Evolutionary conservation across 2,888 invertebrate genomes (phyloP), one percentile per base, ranked within the genome.

Genomic region (Phengaris alcon): DNA sequence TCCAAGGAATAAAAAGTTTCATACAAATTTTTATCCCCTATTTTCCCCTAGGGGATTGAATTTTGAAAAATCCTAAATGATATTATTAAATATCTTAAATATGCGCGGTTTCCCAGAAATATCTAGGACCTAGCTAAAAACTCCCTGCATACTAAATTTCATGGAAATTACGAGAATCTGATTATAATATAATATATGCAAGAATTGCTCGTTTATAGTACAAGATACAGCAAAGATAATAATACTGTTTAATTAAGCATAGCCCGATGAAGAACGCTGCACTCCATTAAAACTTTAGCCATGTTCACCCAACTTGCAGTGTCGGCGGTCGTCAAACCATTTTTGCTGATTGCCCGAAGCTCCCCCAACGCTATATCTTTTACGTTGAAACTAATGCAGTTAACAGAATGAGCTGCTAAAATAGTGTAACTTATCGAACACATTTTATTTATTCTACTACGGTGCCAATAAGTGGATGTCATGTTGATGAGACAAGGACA

Each of bases 221-320:
- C 9, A 13, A 35, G 35, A 64, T 70, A 70, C 10, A 15, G 10
- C 69, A 46, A 51, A 51, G 48, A 70, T 59, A 15, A 70, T 59
- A 15, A 59, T 22, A 70, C 8, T 8, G 52, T 54, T 52, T 54
- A 72, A 54, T 72, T 22, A 52, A 54, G 35, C 52, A 22, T 69
- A 46, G 75, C 55, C 52, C 12, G 35, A 64, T 64, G n/a, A 68
- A 55, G 57, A 55, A 82, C 82, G 78, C 82, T 78, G 83, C 83
- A 85, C 83, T 85, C 87, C 88, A 88, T 90, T 90, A 88, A 88
- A 90, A 90, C 86, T 90, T 89, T 84, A 64, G 46, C 12, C 77
- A 77, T 76, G 75, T 74, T 76, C 9, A 52, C 12, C 52, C 10
- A 52, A 72, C 72, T 72, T 48, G 68, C 70, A n/a, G 51, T 35